Conservation (phyloP, 2,888 invertebrate species). For the Thelaira solivaga region DNA sequence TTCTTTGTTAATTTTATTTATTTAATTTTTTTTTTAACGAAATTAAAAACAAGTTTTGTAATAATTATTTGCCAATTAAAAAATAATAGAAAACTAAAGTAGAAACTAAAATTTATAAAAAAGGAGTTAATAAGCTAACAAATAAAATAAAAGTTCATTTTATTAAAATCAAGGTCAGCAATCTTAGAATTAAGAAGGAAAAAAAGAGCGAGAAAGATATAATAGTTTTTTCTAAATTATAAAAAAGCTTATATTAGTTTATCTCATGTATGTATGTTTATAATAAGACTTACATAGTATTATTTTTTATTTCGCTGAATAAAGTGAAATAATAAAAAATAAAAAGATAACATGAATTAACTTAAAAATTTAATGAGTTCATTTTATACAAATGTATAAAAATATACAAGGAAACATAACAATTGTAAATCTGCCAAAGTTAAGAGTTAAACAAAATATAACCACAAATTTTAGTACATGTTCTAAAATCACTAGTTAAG, state of each 20-base stretch:
- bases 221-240: not conserved
- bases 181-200: not conserved
- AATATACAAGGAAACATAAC: not conserved
- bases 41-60: conserved; percentile 14
- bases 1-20: conserved; percentile 35
- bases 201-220: not conserved
- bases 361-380: conserved; percentile 60
- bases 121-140: conserved; percentile 5
- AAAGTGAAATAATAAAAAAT: conserved; percentile 17
- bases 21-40: conserved; percentile 29
- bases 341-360: conserved; percentile 38
- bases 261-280: conserved; percentile 1
- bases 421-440: conserved; percentile 4
- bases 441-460: not conserved
- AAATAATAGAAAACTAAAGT: conserved; percentile 25
- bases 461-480: not conserved
- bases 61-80: conserved; percentile 33
- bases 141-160: conserved; percentile 12
- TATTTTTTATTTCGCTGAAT: conserved; percentile 8
- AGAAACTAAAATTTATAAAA: conserved; percentile 14
- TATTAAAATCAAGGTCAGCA: conserved; percentile 15
- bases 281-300: conserved; percentile 31
- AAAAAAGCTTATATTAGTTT: conserved; percentile 20
- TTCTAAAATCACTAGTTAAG: not conserved
- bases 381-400: conserved; percentile 17